These are phyloP conservation scores for Lepus townsendii DNA, from an alignment of 2,797 vertebrate species.

Conservation along the genomic window DNA sequence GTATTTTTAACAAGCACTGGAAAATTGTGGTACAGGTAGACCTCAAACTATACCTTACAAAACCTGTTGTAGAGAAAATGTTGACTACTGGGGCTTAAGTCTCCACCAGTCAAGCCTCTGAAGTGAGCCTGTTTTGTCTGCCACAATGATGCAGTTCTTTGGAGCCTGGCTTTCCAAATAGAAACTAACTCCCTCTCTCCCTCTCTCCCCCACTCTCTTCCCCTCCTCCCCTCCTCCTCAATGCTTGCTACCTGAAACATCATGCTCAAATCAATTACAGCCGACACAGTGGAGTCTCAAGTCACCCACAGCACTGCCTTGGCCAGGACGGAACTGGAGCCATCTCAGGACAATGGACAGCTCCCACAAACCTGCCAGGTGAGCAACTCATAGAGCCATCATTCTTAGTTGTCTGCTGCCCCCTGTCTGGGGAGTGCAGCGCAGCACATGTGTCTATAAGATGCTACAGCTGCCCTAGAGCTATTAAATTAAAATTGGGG, in stretches of 20 bases:
- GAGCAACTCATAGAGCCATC: neutral
- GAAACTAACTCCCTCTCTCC: neutral
- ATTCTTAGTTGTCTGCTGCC: slow-evolving; percentile 57
- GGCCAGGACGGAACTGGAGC: neutral
- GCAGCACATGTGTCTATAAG: neutral
- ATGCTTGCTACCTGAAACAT: neutral
- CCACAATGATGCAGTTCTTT: neutral
- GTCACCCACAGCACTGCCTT: neutral
- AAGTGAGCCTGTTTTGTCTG: neutral
- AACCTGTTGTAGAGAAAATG: slow-evolving; percentile 15
- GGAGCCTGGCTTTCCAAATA: slow-evolving; percentile 10
- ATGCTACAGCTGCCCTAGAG: neutral
- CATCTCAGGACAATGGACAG: slow-evolving; percentile 40
- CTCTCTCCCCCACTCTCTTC: neutral
- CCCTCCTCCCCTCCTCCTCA: accelerated
- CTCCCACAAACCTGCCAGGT: accelerated
- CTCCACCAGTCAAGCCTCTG: neutral
- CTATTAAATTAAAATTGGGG: neutral
- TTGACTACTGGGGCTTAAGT: neutral
- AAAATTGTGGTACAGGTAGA: slow-evolving; percentile 7
- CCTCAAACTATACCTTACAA: slow-evolving; percentile 1
- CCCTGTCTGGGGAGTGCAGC: neutral
- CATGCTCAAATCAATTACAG: neutral
- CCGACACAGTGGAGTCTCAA: neutral
- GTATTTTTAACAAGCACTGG: slow-evolving; percentile 59